These are phyloP conservation scores for Atrina japonica DNA, from an alignment of 2,888 invertebrate genomes.

Conservation along the genomic window DNA sequence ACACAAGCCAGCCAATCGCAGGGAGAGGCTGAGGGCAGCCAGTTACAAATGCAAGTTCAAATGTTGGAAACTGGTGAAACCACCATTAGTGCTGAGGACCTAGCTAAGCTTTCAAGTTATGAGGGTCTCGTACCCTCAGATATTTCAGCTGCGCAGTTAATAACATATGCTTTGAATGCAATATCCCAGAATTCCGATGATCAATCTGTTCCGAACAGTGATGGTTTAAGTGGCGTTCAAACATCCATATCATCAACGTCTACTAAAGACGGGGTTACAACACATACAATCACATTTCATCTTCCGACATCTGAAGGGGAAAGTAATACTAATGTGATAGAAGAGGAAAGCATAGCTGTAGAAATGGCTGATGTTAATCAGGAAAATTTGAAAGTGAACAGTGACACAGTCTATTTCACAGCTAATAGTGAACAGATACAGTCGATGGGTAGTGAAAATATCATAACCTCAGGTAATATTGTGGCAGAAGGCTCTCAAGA, in stretches of 20 bases:
- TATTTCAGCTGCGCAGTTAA: slow-evolving; percentile 66
- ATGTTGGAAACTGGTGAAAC: slow-evolving; percentile 65
- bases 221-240: slow-evolving; percentile 41
- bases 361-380: background rate
- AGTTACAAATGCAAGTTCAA: slow-evolving; percentile 55
- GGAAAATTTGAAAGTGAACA: slow-evolving; percentile 1
- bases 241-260: slow-evolving; percentile 52
- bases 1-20: slow-evolving; percentile 1
- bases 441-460: background rate
- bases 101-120: slow-evolving; percentile 64
- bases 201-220: slow-evolving; percentile 13
- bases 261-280: slow-evolving; percentile 62
- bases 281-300: slow-evolving; percentile 70
- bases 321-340: background rate
- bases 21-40: background rate
- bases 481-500: background rate
- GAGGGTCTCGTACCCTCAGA: slow-evolving; percentile 63
- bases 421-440: slow-evolving; percentile 4
- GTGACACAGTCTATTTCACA: slow-evolving; percentile 10
- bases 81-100: slow-evolving; percentile 68
- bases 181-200: slow-evolving; percentile 59
- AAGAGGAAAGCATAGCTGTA: background rate
- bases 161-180: slow-evolving; percentile 70
- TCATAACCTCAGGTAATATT: background rate
- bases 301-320: slow-evolving; percentile 42